Base-by-base conservation (phyloP, 2,888 invertebrate genomes). In the Apoda limacodes region DNA sequence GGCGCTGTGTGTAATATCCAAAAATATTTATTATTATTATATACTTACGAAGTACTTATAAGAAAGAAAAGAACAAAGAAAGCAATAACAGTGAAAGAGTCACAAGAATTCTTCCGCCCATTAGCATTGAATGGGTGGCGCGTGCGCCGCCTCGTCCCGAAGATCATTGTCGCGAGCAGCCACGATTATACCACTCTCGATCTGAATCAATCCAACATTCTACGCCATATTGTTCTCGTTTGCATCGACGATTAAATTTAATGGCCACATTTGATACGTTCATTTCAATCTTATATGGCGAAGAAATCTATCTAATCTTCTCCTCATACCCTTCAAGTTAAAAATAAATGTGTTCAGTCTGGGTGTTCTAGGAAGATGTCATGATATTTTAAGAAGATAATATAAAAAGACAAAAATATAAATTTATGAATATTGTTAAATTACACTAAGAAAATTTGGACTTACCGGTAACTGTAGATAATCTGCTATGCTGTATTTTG, bases 391-490 rank as follows among this genome's bases (percentile, higher is more conserved):
- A 35, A 34, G 26, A 34, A 19, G 30, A 32, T 24, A 11, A 19
- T 23, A 21, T 13, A 11, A 42, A 45, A 39, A 42, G 35, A 42
- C 41, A 39, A 35, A 43, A 25, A 22, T 43, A 42, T 34, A 32
- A 36, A 42, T 43, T 38, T 45, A 45, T 39, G 30, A 35, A 29
- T 38, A 39, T 42, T 39, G 28, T 39, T 36, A 41, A 36, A 23
- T n/a, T n/a, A n/a, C n/a, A 28, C 30, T 34, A 17, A 30, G 32
- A 32, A 34, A 35, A 31, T 26, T 23, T 14, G 42, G 42, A 85
- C 88, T 86, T 60, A 88, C 88, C 85, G 88, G 88, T 62, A 88
- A 63, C 59, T 86, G 84, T 42, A 88, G 82, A 45, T 88, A 82
- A 40, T 85, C 83, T 26, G 82, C 80, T 30, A 88, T 82, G 34